These are phyloP conservation scores for Tamandua tetradactyla DNA, from an alignment of 2,797 vertebrate genomes.

Conservation along the genomic window DNA sequence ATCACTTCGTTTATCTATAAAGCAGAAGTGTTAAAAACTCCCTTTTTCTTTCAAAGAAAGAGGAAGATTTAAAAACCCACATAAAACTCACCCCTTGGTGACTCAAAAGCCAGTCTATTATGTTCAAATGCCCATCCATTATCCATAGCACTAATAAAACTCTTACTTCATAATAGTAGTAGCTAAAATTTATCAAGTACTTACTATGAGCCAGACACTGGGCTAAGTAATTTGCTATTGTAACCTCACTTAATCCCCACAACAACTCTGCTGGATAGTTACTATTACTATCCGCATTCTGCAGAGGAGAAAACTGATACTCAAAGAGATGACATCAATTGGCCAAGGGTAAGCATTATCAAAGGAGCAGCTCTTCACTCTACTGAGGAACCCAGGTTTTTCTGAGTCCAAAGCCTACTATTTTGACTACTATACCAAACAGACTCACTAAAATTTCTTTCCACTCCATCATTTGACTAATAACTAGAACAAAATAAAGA, in stretches of 20 bases:
- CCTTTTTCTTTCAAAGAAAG: conserved; percentile 27
- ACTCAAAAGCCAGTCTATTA: not conserved
- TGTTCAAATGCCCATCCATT: not conserved
- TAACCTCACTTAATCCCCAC: not conserved
- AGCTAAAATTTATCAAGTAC: not conserved
- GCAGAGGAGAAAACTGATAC: not conserved
- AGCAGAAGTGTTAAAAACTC: too few relatives aligned
- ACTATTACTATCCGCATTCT: not conserved
- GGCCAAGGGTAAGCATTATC: not conserved
- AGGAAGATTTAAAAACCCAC: not conserved
- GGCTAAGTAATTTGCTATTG: not conserved
- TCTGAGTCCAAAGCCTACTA: not conserved
- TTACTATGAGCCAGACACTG: not conserved
- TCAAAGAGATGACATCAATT: not conserved
- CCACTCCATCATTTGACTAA: not conserved
- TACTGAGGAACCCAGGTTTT: not conserved
- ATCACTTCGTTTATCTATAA: too few relatives aligned
- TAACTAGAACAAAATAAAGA: conserved; percentile 22
- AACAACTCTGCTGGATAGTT: not conserved
- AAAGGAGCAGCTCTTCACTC: not conserved
- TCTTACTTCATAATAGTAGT: not conserved
- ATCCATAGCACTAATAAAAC: not conserved
- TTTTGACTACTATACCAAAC: conserved; percentile 10
- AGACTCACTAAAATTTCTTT: conserved; percentile 35
- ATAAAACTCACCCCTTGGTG: not conserved